Evolutionary conservation across 2,797 vertebrate genomes (phyloP).

Genomic region (Arremon aurantiirostris): DNA sequence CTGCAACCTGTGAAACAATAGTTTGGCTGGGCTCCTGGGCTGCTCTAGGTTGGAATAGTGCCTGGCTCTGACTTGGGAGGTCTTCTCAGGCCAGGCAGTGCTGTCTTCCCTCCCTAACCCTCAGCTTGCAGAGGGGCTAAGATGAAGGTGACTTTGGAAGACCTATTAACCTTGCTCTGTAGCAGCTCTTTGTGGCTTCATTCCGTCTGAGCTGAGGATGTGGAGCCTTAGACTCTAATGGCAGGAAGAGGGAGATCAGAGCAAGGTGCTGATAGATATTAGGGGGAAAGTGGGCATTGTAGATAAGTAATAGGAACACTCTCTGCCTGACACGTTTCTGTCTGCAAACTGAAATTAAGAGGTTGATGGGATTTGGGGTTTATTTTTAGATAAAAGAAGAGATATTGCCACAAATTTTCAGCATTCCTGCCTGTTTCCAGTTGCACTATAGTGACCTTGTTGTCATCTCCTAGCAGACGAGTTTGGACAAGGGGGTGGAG

Average conservation of each 20-base stretch:
- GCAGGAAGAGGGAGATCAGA: not conserved
- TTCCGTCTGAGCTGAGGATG: not conserved
- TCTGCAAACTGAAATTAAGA: not conserved
- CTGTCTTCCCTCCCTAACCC: not conserved
- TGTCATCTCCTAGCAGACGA: not conserved
- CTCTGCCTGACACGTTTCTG: not conserved
- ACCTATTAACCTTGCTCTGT: not conserved
- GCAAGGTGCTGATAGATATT: not conserved
- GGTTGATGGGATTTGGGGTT: not conserved
- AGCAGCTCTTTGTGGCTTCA: not conserved
- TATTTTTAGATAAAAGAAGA: rapidly evolving
- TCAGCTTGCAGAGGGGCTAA: not conserved
- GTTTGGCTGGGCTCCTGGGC: not conserved
- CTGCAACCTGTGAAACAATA: not conserved
- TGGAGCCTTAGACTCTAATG: not conserved
- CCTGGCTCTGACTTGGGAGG: not conserved
- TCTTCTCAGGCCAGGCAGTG: not conserved
- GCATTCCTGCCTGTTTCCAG: not conserved
- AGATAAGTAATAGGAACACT: not conserved
- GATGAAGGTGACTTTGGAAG: not conserved
- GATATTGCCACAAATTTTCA: not conserved
- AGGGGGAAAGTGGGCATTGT: not conserved
- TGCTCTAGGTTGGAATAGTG: not conserved
- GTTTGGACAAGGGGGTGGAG: not conserved
- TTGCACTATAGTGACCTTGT: not conserved